Base-by-base conservation (phyloP, 2,113 vertebrate genomes). In the Corythoichthys haematopterus region DNA sequence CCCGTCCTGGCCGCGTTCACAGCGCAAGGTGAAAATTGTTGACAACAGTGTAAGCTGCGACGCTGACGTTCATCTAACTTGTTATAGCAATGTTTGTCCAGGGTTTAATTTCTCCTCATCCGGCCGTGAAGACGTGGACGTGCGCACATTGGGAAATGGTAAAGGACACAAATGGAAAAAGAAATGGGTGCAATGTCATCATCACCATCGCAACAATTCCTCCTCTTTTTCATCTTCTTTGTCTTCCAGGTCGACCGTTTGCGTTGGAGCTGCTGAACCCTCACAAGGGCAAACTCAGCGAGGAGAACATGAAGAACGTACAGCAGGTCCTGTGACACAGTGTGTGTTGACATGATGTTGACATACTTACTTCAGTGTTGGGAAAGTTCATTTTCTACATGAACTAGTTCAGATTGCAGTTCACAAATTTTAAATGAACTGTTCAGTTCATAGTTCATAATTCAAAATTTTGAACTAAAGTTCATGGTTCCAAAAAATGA, bases 21-120 rank as follows among this genome's bases (percentile, higher is more conserved):
- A 85, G 93, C 95, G 9, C 90, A 93, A 1, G 94, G 97, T 97
- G 75, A 92, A 12, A 0, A 7, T 56, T 35, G 55, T 14, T 35
- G 0, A 13, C n/a, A 52, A 52, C 1, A 11, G n/a, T 13, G 14
- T 1, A 35, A 2, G 13, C 35, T 13, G 15, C 20, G n/a, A 43
- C 40, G 40, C 1, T 7, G 51, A 52, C 16, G 16, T 47, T 12
- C 5, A 3, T 47, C 12, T 12, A 3, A 13, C 12, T 47, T 47
- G 46, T 47, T 12, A 3, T 47, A 12, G 11, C 3, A 10, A 10
- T 3, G 11, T 28, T 11, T 2, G 1, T 3, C 46, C 10, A 99
- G 97, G 93, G 76, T 98, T 99, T 86, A 98, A 99, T 84, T 99
- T 99, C 90, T 97, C 95, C 64, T 98, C 97, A 4, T 99, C 97